Conservation (phyloP, 2,797 vertebrate species). For the Pseudochromis fuscus region DNA sequence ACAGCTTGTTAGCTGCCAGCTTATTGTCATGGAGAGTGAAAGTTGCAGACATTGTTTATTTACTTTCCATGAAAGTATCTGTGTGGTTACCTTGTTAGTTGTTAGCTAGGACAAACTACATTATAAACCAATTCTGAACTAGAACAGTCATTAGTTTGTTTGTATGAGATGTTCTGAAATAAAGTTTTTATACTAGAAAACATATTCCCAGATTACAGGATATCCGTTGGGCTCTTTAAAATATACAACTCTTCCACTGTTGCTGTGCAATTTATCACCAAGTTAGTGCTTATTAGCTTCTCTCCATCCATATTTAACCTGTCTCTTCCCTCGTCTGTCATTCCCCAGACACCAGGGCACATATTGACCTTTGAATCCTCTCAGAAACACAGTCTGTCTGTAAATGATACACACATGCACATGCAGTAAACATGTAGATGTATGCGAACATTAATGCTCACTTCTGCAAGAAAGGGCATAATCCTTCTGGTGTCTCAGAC, state of each 20-base stretch:
- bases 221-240: too few species aligned
- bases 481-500: slow-evolving; percentile 16
- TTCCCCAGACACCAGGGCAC: slow-evolving; percentile 56
- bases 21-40: too few species aligned
- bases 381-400: slow-evolving; percentile 24
- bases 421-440: slow-evolving; percentile 6
- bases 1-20: too few species aligned
- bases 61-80: too few species aligned
- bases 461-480: slow-evolving; percentile 11
- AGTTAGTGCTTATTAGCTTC: background rate
- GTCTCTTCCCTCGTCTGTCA: slow-evolving; percentile 11
- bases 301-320: slow-evolving; percentile 28
- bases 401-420: slow-evolving; percentile 25
- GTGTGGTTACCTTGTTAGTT: too few species aligned
- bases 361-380: slow-evolving; percentile 66
- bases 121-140: too few species aligned
- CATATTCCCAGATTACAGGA: too few species aligned
- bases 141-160: too few species aligned
- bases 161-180: too few species aligned
- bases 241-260: slow-evolving; percentile 10
- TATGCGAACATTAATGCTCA: slow-evolving; percentile 18
- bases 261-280: slow-evolving; percentile 37
- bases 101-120: too few species aligned
- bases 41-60: too few species aligned
- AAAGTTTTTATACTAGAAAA: too few species aligned